These are phyloP conservation scores for Eupelmus urozonus DNA, from an alignment of 2,888 invertebrate species.

Conservation along the genomic window DNA sequence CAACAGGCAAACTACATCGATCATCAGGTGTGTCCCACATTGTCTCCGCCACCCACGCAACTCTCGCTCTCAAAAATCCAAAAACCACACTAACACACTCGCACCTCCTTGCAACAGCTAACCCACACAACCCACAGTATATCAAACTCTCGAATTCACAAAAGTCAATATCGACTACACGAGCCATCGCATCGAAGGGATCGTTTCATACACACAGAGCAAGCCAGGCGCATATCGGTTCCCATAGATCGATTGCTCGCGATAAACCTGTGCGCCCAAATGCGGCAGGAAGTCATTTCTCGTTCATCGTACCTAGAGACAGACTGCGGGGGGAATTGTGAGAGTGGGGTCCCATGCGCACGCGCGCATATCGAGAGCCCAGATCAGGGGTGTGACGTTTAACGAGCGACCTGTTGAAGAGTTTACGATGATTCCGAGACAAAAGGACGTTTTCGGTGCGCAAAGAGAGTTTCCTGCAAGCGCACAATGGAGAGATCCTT, in stretches of 20 bases:
- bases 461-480: not conserved
- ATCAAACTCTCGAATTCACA: no score
- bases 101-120: no score
- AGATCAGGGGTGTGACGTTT: constrained; percentile 51
- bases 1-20: no score
- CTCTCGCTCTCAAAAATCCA: no score
- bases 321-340: no score
- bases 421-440: constrained; percentile 45
- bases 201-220: not conserved
- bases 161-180: no score
- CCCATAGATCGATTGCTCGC: constrained; percentile 39
- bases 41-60: not conserved
- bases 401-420: constrained; percentile 53
- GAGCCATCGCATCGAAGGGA: not conserved
- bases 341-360: no score
- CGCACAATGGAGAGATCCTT: not conserved
- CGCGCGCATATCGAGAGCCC: constrained; percentile 5
- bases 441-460: constrained; percentile 31
- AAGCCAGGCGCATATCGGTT: constrained; percentile 16
- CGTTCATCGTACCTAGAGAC: not conserved
- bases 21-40: constrained; percentile 13
- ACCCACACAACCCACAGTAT: no score
- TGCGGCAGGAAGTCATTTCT: constrained; percentile 39
- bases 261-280: constrained; percentile 24
- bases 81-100: no score